Conservation (phyloP, 2,888 invertebrate species). For the Zaprionus obscuricornis region DNA sequence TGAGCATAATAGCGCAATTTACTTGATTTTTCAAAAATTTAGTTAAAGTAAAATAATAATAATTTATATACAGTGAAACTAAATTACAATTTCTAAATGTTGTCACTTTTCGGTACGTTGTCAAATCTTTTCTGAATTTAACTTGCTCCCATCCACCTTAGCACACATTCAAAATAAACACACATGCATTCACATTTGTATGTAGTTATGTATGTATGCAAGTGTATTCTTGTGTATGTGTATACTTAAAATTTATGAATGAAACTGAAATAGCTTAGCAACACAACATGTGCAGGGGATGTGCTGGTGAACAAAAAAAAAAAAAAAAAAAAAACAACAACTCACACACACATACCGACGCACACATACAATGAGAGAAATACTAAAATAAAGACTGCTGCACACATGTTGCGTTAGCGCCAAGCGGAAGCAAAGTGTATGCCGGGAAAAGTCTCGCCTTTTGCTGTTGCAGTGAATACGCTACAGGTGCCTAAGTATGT, state of each 20-base stretch:
- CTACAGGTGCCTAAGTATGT: no score
- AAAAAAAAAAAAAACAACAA: conserved; percentile 54
- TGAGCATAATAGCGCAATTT: conserved; percentile 28
- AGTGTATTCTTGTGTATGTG: no score
- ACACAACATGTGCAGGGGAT: conserved; percentile 35
- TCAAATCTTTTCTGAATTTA: no score
- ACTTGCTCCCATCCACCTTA: not conserved
- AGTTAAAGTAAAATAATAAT: no score
- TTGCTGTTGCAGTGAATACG: conserved; percentile 27
- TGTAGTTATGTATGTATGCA: not conserved
- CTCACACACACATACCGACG: conserved; percentile 17
- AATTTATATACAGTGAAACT: no score
- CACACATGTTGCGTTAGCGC: conserved; percentile 71
- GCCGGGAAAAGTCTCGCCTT: conserved; percentile 46
- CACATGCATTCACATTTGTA: no score
- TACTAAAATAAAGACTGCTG: conserved; percentile 24
- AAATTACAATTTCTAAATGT: no score
- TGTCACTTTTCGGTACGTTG: no score
- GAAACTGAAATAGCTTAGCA: conserved; percentile 31
- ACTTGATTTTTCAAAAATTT: conserved; percentile 2
- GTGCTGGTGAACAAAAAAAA: conserved; percentile 37
- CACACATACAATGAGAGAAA: conserved; percentile 5
- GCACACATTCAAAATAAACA: not conserved
- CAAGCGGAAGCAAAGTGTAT: conserved; percentile 50
- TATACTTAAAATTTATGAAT: conserved; percentile 40